Percentiles rank a stretch among this genome's conserved stretches.
phyloP scores from a whole-genome alignment of 2,113 vertebrate species.

The Rafetus swinhoei region DNA sequence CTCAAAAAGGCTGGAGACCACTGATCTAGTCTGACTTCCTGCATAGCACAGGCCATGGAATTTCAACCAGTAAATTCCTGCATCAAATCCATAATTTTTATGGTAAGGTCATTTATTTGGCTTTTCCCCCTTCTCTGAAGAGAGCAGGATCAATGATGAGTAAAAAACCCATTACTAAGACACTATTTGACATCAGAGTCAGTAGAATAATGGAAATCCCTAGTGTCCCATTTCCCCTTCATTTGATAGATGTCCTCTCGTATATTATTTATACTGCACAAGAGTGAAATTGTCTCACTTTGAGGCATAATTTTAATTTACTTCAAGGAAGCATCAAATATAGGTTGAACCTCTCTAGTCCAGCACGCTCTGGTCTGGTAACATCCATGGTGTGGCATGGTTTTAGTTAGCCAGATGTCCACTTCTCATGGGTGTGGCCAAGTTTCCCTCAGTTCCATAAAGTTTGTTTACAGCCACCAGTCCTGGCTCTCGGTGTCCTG shows the following conservation, averaged over 20 bases:
- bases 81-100: neutral
- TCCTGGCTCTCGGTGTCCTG: too few relatives aligned
- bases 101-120: neutral
- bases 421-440: too few relatives aligned
- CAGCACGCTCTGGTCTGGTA: too few relatives aligned
- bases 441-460: too few relatives aligned
- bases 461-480: too few relatives aligned
- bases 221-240: neutral
- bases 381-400: too few relatives aligned
- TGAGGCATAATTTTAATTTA: constrained; percentile 46
- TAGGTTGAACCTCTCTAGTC: too few relatives aligned
- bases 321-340: constrained; percentile 57
- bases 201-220: neutral
- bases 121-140: neutral
- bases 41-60: neutral
- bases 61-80: neutral
- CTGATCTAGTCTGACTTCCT: neutral
- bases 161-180: neutral
- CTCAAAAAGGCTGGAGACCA: too few relatives aligned
- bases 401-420: too few relatives aligned
- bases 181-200: neutral
- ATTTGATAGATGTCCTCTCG: neutral
- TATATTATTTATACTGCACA: neutral
- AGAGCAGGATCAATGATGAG: neutral
- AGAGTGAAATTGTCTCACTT: neutral